These are phyloP conservation scores for Drosophila vallismaia DNA, from an alignment of 2,888 invertebrate genomes.

Conservation along the genomic window DNA sequence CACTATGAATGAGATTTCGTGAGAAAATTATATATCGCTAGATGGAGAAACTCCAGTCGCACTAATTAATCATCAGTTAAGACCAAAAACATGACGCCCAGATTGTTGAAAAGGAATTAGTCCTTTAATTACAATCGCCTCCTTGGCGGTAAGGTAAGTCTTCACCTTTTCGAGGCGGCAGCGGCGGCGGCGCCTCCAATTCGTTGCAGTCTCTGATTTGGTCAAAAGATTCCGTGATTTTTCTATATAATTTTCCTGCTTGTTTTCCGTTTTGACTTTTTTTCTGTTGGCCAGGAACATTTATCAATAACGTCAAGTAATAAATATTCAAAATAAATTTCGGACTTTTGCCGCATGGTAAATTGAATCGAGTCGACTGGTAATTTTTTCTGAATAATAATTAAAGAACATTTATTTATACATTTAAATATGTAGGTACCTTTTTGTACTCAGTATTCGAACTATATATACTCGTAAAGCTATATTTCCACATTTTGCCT, in stretches of 20 bases:
- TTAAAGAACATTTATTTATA: slow-evolving; percentile 37
- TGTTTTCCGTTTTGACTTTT: slow-evolving; percentile 36
- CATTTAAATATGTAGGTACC: slow-evolving; percentile 22
- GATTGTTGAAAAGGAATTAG: slow-evolving; percentile 58
- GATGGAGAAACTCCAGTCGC: slow-evolving; percentile 45
- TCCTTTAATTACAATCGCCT: slow-evolving; percentile 54
- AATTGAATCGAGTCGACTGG: slow-evolving; percentile 12
- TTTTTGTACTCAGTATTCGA: slow-evolving; percentile 6
- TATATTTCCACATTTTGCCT: slow-evolving; percentile 3
- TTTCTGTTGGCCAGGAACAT: slow-evolving; percentile 49
- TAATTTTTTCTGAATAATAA: slow-evolving; percentile 26
- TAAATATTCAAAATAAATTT: slow-evolving; percentile 50
- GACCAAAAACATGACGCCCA: slow-evolving; percentile 58
- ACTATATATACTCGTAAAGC: slow-evolving; percentile 9
- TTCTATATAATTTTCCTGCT: slow-evolving; percentile 63
- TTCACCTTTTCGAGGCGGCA: slow-evolving; percentile 15
- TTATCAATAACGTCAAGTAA: slow-evolving; percentile 71
- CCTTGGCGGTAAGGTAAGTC: neutral
- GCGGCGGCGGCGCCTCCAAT: slow-evolving; percentile 17
- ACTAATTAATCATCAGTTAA: slow-evolving; percentile 75
- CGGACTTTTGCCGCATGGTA: slow-evolving; percentile 32
- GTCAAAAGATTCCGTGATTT: slow-evolving; percentile 58
- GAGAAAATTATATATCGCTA: slow-evolving; percentile 59
- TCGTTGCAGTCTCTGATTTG: slow-evolving; percentile 44
- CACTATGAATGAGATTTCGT: slow-evolving; percentile 54